Conservation (phyloP, 2,888 invertebrate genomes). For the Catocala fraxini region DNA sequence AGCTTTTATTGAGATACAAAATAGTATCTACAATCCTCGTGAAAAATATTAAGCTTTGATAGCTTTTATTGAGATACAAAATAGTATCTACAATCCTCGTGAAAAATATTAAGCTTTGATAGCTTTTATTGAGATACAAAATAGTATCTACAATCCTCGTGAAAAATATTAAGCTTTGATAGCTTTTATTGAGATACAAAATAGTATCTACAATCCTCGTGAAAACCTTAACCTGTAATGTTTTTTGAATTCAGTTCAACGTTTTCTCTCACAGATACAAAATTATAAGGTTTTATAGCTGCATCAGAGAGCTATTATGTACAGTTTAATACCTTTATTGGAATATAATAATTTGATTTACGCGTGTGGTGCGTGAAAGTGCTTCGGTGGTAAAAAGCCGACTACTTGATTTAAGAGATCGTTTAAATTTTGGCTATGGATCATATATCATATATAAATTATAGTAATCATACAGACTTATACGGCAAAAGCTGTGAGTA, state of each 20-base stretch:
- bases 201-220: constrained; percentile 56
- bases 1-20: constrained; percentile 53
- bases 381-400: constrained; percentile 10
- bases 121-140: constrained; percentile 53
- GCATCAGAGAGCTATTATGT: constrained; percentile 27
- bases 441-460: neutral
- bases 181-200: constrained; percentile 53
- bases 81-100: constrained; percentile 56
- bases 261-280: constrained; percentile 30
- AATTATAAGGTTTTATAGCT: constrained; percentile 25
- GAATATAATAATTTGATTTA: constrained; percentile 22
- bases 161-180: constrained; percentile 36
- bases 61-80: constrained; percentile 53
- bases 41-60: constrained; percentile 40
- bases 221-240: constrained; percentile 55
- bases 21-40: constrained; percentile 56
- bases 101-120: constrained; percentile 40
- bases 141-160: constrained; percentile 56
- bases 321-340: constrained; percentile 25
- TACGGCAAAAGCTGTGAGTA: too few relatives aligned
- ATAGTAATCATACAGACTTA: too few relatives aligned
- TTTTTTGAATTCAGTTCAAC: constrained; percentile 47
- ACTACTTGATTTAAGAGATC: constrained; percentile 13
- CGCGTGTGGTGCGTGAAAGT: constrained; percentile 14
- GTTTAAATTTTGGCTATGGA: neutral